phyloP scores from a whole-genome alignment of 2,797 vertebrate genomes.

The Anabacerthia variegaticeps region DNA sequence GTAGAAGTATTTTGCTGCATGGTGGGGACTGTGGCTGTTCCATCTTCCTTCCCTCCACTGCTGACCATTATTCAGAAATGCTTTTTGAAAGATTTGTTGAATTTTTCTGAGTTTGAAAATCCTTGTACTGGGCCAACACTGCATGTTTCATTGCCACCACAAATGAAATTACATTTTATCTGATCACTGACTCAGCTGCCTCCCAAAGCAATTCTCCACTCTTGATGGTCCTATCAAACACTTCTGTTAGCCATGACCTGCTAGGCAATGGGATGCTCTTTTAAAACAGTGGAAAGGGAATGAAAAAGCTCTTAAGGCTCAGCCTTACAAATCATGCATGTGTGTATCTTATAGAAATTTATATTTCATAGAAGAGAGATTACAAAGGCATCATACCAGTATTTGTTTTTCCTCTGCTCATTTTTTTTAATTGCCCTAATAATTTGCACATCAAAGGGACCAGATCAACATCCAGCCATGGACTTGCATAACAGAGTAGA shows the following conservation, averaged over 20 bases:
- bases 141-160: neutral
- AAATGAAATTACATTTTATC: neutral
- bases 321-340: neutral
- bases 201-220: neutral
- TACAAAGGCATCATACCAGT: neutral
- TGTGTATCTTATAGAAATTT: neutral
- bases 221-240: neutral
- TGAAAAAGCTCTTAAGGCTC: neutral
- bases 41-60: neutral
- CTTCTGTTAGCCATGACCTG: neutral
- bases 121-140: neutral
- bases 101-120: neutral
- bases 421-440: neutral
- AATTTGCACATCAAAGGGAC: neutral
- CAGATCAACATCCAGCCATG: neutral
- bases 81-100: neutral
- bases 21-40: neutral
- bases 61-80: neutral
- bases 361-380: neutral
- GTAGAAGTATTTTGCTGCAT: neutral
- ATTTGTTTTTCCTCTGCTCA: neutral
- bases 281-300: neutral
- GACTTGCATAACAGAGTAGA: neutral
- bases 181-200: neutral
- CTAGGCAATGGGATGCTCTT: neutral